Percentiles rank a stretch among this genome's conserved stretches.
These are phyloP conservation scores for Macrosteles quadrilineatus DNA, from an alignment of 1,140 invertebrate genomes.

Conservation along the genomic window DNA sequence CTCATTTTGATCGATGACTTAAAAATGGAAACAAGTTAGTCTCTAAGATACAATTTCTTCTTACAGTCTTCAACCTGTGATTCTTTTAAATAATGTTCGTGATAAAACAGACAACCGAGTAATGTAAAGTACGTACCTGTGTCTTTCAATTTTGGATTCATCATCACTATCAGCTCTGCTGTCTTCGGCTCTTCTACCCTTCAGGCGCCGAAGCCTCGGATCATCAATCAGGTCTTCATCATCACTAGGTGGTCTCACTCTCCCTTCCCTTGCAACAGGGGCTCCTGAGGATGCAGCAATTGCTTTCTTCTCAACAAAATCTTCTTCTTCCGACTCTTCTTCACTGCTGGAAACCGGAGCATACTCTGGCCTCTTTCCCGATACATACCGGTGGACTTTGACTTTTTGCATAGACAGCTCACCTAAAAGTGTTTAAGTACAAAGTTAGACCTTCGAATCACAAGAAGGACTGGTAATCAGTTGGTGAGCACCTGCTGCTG, in stretches of 20 bases:
- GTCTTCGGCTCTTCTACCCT: conserved; percentile 41
- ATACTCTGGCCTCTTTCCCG: conserved; percentile 92
- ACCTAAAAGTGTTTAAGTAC: too few species aligned
- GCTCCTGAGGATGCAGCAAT: background rate
- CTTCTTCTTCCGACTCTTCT: conserved; percentile 82
- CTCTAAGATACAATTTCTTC: too few species aligned
- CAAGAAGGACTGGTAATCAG: too few species aligned
- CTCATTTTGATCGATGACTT: too few species aligned
- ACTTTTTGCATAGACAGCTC: conserved; percentile 96
- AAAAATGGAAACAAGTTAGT: too few species aligned
- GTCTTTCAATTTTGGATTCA: conserved; percentile 53
- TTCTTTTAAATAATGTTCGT: too few species aligned
- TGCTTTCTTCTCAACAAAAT: conserved; percentile 68
- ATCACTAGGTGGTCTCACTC: conserved; percentile 43
- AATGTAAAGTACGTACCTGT: conserved; percentile 39
- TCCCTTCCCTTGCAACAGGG: background rate
- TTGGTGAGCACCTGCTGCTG: too few species aligned
- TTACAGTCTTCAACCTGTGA: too few species aligned
- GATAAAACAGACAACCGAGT: too few species aligned
- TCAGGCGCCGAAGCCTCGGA: conserved; percentile 69
- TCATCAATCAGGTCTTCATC: conserved; percentile 62
- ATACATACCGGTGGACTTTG: conserved; percentile 92
- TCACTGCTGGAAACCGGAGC: conserved; percentile 77
- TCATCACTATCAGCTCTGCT: conserved; percentile 50
- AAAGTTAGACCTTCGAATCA: too few species aligned